These are phyloP conservation scores for Macrosteles quadrilineatus DNA, from an alignment of 1,140 invertebrate species.

Conservation along the genomic window DNA sequence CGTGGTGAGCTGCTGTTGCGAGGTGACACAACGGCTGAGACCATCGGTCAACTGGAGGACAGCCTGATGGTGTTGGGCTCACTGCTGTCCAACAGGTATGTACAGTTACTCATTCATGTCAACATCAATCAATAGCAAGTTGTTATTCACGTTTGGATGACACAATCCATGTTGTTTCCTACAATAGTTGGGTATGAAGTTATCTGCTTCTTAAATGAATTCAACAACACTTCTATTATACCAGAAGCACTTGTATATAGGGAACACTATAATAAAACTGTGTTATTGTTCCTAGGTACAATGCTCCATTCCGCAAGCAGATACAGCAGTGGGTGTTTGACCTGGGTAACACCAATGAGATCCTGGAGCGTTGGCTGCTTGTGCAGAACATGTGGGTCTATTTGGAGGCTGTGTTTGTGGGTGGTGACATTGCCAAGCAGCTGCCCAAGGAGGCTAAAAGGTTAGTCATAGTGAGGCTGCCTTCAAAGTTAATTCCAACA, in stretches of 20 bases:
- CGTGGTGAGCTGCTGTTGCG: slow-evolving; percentile 88
- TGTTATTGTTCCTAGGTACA: slow-evolving; percentile 74
- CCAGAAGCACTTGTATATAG: no score
- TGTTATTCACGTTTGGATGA: not conserved
- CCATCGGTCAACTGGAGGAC: slow-evolving; percentile 91
- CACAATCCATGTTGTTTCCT: no score
- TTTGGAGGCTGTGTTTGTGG: slow-evolving; percentile 96
- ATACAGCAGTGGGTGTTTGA: slow-evolving; percentile 96
- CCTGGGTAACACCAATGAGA: slow-evolving; percentile 94
- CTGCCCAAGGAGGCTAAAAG: slow-evolving; percentile 90
- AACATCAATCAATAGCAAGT: no score
- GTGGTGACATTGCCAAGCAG: slow-evolving; percentile 97
- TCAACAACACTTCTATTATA: no score
- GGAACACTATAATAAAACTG: no score
- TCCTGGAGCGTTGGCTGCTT: slow-evolving; percentile 92
- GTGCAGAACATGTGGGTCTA: slow-evolving; percentile 99
- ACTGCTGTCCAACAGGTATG: slow-evolving; percentile 81
- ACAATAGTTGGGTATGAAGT: not conserved
- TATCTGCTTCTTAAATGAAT: not conserved
- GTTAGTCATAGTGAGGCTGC: slow-evolving; percentile 42
- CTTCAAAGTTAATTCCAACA: no score
- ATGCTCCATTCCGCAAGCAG: slow-evolving; percentile 94
- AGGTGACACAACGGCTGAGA: slow-evolving; percentile 94
- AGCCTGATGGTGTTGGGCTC: slow-evolving; percentile 95
- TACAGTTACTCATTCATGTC: slow-evolving; percentile 20